Evolutionary conservation across 2,797 vertebrate genomes (phyloP).

Genomic region (Erithacus rubecula): DNA sequence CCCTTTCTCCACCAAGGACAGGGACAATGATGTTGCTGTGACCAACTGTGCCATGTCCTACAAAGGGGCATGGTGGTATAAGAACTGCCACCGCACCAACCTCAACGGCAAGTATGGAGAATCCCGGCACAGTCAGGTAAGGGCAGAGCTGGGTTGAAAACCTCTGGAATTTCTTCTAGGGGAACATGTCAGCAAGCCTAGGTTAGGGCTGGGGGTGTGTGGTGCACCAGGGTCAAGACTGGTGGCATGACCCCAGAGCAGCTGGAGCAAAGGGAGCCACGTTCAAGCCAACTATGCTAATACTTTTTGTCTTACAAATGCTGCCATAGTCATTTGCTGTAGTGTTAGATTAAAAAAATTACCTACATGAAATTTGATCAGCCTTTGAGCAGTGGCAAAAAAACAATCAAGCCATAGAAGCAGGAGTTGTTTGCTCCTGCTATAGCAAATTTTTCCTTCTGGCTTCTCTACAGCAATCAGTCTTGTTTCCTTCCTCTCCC

Average conservation of each 20-base stretch:
- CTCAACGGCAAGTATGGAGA: conserved; percentile 98
- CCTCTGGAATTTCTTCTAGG: neutral
- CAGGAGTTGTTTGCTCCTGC: neutral
- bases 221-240: neutral
- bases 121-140: conserved; percentile 97
- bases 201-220: neutral
- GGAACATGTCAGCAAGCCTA: neutral
- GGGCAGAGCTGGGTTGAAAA: neutral
- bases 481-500: neutral
- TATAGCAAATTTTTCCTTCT: neutral
- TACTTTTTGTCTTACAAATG: neutral
- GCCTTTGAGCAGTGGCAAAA: neutral
- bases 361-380: neutral
- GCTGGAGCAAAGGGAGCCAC: neutral
- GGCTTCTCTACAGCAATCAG: neutral
- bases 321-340: neutral
- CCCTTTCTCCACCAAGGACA: conserved; percentile 97
- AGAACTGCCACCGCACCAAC: conserved; percentile 98
- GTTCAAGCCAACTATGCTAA: neutral
- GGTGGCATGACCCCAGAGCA: neutral
- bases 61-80: conserved; percentile 99
- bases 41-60: conserved; percentile 98
- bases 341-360: neutral
- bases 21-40: conserved; percentile 96
- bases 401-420: neutral